Percentiles rank a stretch among this genome's conserved stretches.
Conservation (phyloP, 2,113 vertebrate genomes). For the Myocastor coypus region DNA sequence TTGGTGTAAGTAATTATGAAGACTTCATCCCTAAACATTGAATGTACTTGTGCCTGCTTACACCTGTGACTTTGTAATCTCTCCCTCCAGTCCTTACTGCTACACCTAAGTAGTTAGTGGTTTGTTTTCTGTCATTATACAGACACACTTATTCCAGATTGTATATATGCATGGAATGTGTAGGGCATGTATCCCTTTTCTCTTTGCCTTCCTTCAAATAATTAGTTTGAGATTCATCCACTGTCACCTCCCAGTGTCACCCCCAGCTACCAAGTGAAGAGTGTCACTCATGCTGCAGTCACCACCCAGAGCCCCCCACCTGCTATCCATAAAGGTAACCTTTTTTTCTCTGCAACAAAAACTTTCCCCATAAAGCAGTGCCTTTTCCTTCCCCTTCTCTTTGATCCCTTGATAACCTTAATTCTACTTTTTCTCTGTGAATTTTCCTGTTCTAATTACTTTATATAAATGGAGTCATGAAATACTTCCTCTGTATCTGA, state of each 20-base stretch:
- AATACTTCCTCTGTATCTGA: background rate
- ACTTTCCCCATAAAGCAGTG: background rate
- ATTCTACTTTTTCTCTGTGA: background rate
- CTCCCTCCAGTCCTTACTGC: no score
- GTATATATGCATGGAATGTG: background rate
- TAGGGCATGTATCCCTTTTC: background rate
- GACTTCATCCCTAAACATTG: background rate
- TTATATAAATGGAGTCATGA: background rate
- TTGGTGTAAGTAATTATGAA: background rate
- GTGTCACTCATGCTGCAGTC: background rate
- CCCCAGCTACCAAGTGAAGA: background rate
- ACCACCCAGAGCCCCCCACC: background rate
- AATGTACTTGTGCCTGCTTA: background rate
- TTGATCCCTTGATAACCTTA: background rate
- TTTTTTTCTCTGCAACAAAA: background rate
- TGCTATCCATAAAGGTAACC: background rate
- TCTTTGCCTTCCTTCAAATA: background rate
- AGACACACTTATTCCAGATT: background rate
- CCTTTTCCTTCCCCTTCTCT: background rate
- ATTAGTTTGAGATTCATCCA: background rate
- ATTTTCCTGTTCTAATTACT: background rate
- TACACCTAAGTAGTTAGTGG: background rate
- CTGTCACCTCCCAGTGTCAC: background rate
- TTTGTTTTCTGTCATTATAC: background rate
- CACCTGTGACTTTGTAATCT: background rate